phyloP scores from a whole-genome alignment of 1,140 invertebrate genomes.

The Contarinia nasturtii region DNA sequence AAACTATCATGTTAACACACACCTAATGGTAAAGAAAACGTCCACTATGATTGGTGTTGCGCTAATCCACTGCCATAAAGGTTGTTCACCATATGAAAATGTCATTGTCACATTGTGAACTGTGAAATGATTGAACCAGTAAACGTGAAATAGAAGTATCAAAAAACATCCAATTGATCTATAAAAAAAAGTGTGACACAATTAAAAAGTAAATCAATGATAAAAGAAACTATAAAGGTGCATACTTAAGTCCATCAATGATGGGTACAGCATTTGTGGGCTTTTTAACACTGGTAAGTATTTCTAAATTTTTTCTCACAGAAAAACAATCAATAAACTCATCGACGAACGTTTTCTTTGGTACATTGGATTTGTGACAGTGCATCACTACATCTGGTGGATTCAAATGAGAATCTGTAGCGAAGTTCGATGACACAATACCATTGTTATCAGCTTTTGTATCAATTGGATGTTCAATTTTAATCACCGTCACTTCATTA shows the following conservation, averaged over 20 bases:
- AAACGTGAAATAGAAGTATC: conserved; percentile 18
- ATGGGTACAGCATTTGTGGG: conserved; percentile 13
- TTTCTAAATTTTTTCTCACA: conserved; percentile 12
- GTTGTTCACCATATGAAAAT: conserved; percentile 15
- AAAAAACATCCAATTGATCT: conserved; percentile 19
- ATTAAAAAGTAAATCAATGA: no score
- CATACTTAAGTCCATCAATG: conserved; percentile 15
- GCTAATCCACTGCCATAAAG: conserved; percentile 16
- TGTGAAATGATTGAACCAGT: conserved; percentile 23
- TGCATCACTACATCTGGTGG: background rate
- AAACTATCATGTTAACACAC: no score
- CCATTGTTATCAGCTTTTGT: background rate
- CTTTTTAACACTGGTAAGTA: conserved; percentile 8
- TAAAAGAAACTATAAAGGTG: background rate
- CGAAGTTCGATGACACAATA: background rate
- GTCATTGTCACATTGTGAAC: conserved; percentile 18
- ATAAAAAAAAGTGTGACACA: background rate
- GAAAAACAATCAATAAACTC: conserved; percentile 14
- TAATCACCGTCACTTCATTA: background rate
- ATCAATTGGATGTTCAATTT: background rate
- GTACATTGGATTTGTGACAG: background rate
- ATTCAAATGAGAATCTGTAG: no score
- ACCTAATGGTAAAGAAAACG: conserved; percentile 24
- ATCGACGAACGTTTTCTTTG: background rate
- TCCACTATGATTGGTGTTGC: conserved; percentile 20